A percentile compares a stretch with the other conserved stretches of the same genome.
Conservation (phyloP, 2,888 invertebrate species). For the Volucella zonaria region DNA sequence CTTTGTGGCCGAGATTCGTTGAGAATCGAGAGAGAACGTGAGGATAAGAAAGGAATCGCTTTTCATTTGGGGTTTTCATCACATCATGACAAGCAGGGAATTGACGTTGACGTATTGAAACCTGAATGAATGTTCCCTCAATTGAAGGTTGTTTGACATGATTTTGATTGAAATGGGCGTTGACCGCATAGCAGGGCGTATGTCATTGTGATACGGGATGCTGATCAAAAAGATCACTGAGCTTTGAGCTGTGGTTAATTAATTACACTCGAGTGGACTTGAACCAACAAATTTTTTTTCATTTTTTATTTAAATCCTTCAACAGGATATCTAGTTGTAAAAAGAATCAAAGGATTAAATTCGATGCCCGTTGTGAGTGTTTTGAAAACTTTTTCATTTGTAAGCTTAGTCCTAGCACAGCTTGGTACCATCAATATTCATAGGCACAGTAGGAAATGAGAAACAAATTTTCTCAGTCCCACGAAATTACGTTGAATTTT, state of each 20-base stretch:
- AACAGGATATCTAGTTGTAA: conserved; percentile 67
- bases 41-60: conserved; percentile 67
- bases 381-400: conserved; percentile 55
- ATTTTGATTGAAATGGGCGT: conserved; percentile 74
- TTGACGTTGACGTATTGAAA: conserved; percentile 25
- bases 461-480: not conserved
- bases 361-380: conserved; percentile 67
- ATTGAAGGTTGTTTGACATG: conserved; percentile 71
- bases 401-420: not conserved
- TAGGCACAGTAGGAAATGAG: conserved; percentile 16
- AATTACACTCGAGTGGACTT: conserved; percentile 69
- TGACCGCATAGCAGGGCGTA: conserved; percentile 73
- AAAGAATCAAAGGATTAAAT: conserved; percentile 55
- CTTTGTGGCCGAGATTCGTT: conserved; percentile 23
- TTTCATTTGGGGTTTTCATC: conserved; percentile 54
- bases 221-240: conserved; percentile 72
- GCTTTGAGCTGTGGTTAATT: conserved; percentile 71
- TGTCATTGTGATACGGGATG: conserved; percentile 70
- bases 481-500: not conserved
- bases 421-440: not conserved
- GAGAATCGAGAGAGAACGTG: conserved; percentile 30
- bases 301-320: conserved; percentile 47
- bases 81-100: conserved; percentile 57
- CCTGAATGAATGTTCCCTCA: conserved; percentile 18
- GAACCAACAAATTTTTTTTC: conserved; percentile 19